Evolutionary conservation across 2,888 invertebrate species (phyloP), one percentile per base, ranked within the genome.

Genomic region (Andrena marginata): DNA sequence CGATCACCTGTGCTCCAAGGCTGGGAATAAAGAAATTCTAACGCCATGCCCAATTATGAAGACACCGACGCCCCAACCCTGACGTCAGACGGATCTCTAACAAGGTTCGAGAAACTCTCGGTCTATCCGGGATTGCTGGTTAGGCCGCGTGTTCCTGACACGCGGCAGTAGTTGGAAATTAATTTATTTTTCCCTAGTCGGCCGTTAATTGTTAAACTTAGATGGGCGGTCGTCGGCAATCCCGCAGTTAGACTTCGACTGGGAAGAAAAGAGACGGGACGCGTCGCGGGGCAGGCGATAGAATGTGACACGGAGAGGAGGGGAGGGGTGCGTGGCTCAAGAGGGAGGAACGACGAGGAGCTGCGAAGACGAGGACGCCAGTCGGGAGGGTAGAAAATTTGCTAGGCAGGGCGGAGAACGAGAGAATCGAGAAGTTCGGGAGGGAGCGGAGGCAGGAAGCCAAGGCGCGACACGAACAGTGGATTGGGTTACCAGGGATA

Each of bases 151-250:
- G 93, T 89, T 90, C 87, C 79, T 91, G 92, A 92, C 92, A 89
- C 60, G 69, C 77, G 74, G 85, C 85, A 77, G 80, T 65, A 77
- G 85, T 79, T 87, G 85, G 90, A 91, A 92, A 93, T 93, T 93
- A 93, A 93, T 93, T 93, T 92, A 93, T 93, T 94, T 93, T 93
- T 93, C 91, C 86, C 80, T 33, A 88, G 85, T 86, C 87, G 85
- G 87, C 83, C 91, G 92, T 93, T 94, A 94, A 94, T 94, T 94
- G 94, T 94, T 92, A 94, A 94, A 94, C 93, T 94, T 94, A 93
- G 93, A 94, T 94, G 89, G 90, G 93, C 91, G 93, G 93, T 93
- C 89, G 92, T 90, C 88, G 85, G 83, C 76, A 90, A 89, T 86
- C 89, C 90, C 91, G 84, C 90, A 89, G 91, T 89, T 84, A 86